Percentiles rank a stretch among this genome's conserved stretches.
Conservation (phyloP, 2,888 invertebrate genomes). For the Prosapia bicincta region DNA sequence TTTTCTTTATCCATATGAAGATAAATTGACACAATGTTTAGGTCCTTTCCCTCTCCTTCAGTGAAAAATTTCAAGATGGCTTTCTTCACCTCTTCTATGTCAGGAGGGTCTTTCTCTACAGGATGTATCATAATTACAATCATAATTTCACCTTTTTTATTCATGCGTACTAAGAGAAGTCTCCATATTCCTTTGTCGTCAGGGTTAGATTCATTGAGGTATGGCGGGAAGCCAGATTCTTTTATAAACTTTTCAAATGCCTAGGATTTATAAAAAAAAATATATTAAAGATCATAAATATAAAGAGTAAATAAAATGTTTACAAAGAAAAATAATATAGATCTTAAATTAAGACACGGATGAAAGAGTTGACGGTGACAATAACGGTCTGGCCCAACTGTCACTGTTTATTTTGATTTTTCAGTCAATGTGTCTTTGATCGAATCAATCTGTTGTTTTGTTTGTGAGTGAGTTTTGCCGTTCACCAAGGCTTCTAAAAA, state of each 20-base stretch:
- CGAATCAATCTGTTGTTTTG: too few species aligned
- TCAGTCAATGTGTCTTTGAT: too few species aligned
- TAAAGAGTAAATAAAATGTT: too few species aligned
- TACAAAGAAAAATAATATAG: too few species aligned
- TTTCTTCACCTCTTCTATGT: constrained; percentile 44
- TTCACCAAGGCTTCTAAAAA: too few species aligned
- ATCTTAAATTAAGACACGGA: too few species aligned
- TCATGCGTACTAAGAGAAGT: constrained; percentile 53
- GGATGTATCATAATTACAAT: constrained; percentile 45
- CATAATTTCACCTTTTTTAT: constrained; percentile 49
- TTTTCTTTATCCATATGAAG: constrained; percentile 46
- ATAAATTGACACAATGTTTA: constrained; percentile 48
- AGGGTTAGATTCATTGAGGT: constrained; percentile 4
- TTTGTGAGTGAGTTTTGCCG: too few species aligned
- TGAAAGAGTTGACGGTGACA: too few species aligned
- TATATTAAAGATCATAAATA: too few species aligned
- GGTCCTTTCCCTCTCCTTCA: constrained; percentile 43
- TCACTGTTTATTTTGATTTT: too few species aligned
- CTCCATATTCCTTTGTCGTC: constrained; percentile 52
- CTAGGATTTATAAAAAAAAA: constrained; percentile 11
- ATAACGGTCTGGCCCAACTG: too few species aligned
- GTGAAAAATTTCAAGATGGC: constrained; percentile 45
- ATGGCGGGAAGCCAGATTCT: constrained; percentile 14
- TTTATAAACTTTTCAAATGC: constrained; percentile 35
- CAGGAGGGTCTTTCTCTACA: constrained; percentile 42